Conservation (phyloP, 2,113 vertebrate genomes). For the Bagarius yarrelli region DNA sequence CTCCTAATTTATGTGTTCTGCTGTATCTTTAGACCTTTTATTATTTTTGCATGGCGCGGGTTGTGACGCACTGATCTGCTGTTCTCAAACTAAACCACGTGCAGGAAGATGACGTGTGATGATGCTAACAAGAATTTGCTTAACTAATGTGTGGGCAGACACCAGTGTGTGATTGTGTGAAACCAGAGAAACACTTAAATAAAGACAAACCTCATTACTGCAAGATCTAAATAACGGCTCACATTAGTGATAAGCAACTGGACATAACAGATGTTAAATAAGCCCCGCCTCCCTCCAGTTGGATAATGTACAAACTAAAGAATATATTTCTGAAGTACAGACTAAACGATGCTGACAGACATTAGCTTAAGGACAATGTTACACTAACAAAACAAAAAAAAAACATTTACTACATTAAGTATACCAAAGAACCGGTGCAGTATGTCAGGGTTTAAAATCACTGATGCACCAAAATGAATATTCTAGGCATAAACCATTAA, state of each 20-base stretch:
- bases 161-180: background rate
- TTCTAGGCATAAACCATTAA: too few relatives aligned
- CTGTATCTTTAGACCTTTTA: background rate
- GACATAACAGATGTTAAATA: conserved; percentile 1
- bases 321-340: background rate
- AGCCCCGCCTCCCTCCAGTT: background rate
- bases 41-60: background rate
- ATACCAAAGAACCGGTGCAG: too few relatives aligned
- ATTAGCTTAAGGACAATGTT: background rate
- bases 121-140: conserved; percentile 3
- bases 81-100: conserved; percentile 27
- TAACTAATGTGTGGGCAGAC: background rate
- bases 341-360: background rate
- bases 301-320: background rate
- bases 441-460: background rate
- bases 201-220: background rate
- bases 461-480: too few relatives aligned
- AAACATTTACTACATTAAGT: background rate
- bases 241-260: background rate
- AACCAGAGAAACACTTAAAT: conserved; percentile 18
- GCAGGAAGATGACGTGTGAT: background rate
- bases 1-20: conserved; percentile 46
- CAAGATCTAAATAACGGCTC: background rate
- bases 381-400: background rate
- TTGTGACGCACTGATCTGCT: background rate